Evolutionary conservation across 1,140 invertebrate genomes (phyloP).

Genomic region (Atta colombica): DNA sequence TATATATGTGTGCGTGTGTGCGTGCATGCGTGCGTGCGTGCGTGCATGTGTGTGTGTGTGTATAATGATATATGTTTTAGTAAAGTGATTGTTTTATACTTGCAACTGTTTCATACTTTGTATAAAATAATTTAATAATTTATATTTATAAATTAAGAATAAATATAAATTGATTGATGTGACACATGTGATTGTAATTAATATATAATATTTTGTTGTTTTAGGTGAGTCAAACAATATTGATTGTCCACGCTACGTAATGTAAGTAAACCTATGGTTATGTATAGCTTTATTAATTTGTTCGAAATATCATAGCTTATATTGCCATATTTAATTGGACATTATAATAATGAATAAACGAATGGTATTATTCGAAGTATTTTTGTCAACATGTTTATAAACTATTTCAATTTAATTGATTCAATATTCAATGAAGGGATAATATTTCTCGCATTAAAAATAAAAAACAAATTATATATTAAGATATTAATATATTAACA

Average conservation of each 20-base stretch:
- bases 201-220: conserved; percentile 49
- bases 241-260: conserved; percentile 3
- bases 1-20: too few species aligned
- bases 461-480: neutral
- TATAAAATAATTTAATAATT: conserved; percentile 10
- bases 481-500: neutral
- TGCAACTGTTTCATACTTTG: neutral
- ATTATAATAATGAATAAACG: neutral
- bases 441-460: neutral
- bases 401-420: conserved; percentile 6
- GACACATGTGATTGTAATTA: neutral
- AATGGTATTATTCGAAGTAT: conserved; percentile 44
- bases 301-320: conserved; percentile 5
- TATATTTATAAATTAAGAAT: conserved; percentile 17
- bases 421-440: neutral
- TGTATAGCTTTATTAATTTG: conserved; percentile 1
- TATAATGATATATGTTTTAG: neutral
- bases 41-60: too few species aligned
- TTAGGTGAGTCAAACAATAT: conserved; percentile 60
- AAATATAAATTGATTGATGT: conserved; percentile 4
- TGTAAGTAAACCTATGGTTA: conserved; percentile 68
- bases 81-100: neutral
- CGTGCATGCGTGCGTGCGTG: too few species aligned
- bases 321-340: conserved; percentile 21
- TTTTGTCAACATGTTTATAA: conserved; percentile 46